Evolutionary conservation across 1,140 invertebrate genomes (phyloP).

Genomic region (Brachionus rotundiformis): DNA sequence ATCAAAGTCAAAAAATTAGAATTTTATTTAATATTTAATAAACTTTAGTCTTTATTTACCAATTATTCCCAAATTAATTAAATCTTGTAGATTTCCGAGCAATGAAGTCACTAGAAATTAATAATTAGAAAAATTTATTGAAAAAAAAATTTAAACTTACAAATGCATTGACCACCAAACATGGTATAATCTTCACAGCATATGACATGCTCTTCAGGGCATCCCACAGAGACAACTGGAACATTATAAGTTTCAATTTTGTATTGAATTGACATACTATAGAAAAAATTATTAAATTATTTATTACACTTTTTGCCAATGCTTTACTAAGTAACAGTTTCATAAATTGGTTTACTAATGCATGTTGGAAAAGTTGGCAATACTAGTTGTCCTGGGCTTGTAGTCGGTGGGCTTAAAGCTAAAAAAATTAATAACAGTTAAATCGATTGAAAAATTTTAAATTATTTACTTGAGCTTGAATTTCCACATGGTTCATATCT

Average conservation of each 20-base stretch:
- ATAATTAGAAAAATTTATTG: background rate
- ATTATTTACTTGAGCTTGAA: slow-evolving; percentile 34
- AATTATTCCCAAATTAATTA: slow-evolving; percentile 50
- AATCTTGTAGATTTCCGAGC: slow-evolving; percentile 49
- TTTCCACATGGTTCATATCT: slow-evolving; percentile 51
- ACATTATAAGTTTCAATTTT: slow-evolving; percentile 39
- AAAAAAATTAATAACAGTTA: background rate
- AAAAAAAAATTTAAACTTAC: background rate
- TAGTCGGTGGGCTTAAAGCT: slow-evolving; percentile 7
- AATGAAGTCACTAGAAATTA: slow-evolving; percentile 15
- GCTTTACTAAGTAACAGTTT: slow-evolving; percentile 49
- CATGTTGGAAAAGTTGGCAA: slow-evolving; percentile 14
- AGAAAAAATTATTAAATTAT: background rate
- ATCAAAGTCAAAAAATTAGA: too few relatives aligned
- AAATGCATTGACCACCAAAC: slow-evolving; percentile 43
- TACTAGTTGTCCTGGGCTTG: slow-evolving; percentile 3
- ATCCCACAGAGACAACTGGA: slow-evolving; percentile 8
- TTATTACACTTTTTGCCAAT: background rate
- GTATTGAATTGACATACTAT: slow-evolving; percentile 30
- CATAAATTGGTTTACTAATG: slow-evolving; percentile 40
- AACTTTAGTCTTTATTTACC: background rate
- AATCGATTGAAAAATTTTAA: background rate
- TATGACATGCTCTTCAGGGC: slow-evolving; percentile 33
- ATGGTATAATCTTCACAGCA: slow-evolving; percentile 48
- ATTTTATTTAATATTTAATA: background rate